Percentiles rank a stretch among this genome's conserved stretches.
Conservation (phyloP, 2,113 vertebrate genomes). For the Vombatus ursinus region DNA sequence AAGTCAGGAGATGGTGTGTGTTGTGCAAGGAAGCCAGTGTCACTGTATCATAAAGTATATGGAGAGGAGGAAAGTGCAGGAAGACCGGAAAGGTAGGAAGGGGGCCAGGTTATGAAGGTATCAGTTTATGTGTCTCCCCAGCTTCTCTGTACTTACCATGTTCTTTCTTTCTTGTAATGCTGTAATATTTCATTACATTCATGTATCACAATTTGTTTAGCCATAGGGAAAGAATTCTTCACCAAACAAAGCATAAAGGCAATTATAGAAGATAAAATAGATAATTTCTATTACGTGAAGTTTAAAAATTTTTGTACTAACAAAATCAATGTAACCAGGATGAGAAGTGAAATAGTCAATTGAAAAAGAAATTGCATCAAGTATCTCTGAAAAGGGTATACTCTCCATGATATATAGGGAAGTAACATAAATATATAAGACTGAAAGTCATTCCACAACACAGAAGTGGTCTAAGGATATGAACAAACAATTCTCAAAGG, state of each 20-base stretch:
- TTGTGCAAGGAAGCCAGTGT: background rate
- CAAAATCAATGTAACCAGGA: background rate
- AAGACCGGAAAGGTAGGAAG: background rate
- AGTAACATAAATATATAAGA: background rate
- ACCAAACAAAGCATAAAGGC: background rate
- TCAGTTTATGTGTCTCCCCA: background rate
- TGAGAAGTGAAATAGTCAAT: background rate
- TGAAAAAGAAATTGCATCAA: background rate
- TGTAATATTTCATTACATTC: background rate
- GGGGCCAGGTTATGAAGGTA: background rate
- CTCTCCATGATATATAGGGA: background rate
- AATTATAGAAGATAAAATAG: background rate
- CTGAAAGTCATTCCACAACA: background rate
- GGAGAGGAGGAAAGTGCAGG: background rate
- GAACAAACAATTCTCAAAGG: background rate
- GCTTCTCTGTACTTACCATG: background rate
- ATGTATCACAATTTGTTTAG: background rate
- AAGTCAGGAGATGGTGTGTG: background rate
- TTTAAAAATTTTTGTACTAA: background rate
- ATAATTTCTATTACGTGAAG: background rate
- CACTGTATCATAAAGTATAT: background rate
- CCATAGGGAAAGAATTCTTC: background rate
- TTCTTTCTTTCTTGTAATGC: background rate
- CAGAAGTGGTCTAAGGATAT: background rate
- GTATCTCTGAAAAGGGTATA: background rate